Conservation (phyloP, 37 sponge, comb jelly and placozoan genomes). For the Lycopodina hypogea region DNA sequence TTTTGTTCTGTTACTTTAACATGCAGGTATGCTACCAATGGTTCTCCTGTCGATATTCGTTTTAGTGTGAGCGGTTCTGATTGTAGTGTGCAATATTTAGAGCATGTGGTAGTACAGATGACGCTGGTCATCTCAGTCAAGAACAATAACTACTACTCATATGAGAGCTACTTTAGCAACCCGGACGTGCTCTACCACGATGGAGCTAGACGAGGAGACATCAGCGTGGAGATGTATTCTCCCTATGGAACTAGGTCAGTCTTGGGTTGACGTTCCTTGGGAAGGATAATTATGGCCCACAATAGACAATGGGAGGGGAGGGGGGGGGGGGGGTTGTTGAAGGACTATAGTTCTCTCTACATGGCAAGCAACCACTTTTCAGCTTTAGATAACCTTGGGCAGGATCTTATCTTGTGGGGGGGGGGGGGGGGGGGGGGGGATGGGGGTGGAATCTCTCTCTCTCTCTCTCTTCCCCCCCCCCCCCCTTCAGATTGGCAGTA, state of each 20-base stretch:
- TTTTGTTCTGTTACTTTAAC: neutral
- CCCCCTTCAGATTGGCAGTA: too few relatives aligned
- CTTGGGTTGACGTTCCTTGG: slow-evolving; percentile 5
- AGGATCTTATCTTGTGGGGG: too few relatives aligned
- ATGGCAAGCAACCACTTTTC: too few relatives aligned
- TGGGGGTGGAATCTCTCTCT: too few relatives aligned
- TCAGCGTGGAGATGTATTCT: slow-evolving; percentile 64
- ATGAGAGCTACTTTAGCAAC: neutral
- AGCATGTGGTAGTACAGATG: slow-evolving; percentile 64
- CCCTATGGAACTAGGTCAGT: slow-evolving; percentile 69
- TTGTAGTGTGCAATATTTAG: slow-evolving; percentile 42
- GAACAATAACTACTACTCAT: slow-evolving; percentile 1
- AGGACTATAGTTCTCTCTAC: too few relatives aligned
- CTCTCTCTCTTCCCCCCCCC: too few relatives aligned
- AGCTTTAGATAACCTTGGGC: too few relatives aligned
- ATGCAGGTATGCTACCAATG: slow-evolving; percentile 9
- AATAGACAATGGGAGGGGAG: too few relatives aligned
- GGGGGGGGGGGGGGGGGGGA: too few relatives aligned
- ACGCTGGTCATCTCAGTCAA: slow-evolving; percentile 12
- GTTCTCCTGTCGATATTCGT: neutral
- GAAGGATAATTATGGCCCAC: too few relatives aligned
- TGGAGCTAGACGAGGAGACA: slow-evolving; percentile 60
- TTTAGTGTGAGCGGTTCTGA: slow-evolving; percentile 20
- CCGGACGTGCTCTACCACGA: neutral
- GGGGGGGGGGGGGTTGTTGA: too few relatives aligned